A percentile compares a stretch with the other conserved stretches of the same genome.
Evolutionary conservation across 2,888 invertebrate genomes (phyloP).

Genomic region (Sthenelais limicola): DNA sequence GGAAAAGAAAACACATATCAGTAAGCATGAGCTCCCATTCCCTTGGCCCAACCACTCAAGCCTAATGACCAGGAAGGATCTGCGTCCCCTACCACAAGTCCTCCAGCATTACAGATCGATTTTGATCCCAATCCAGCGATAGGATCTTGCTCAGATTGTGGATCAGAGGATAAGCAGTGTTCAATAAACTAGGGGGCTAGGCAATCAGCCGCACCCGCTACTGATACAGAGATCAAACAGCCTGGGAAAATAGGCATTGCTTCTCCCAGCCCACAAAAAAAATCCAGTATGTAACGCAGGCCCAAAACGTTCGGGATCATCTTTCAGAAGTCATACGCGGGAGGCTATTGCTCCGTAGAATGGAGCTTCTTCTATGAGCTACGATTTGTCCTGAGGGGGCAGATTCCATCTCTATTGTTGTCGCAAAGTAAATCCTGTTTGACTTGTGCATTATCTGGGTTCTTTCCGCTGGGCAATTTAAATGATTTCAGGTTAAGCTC

Average conservation of each 20-base stretch:
- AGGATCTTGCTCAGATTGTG: slow-evolving; percentile 25
- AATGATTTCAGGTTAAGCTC: too few relatives aligned
- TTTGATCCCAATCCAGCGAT: slow-evolving; percentile 13
- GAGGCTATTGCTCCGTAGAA: too few relatives aligned
- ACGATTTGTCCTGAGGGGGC: too few relatives aligned
- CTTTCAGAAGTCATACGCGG: too few relatives aligned
- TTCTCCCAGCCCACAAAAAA: too few relatives aligned
- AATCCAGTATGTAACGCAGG: too few relatives aligned
- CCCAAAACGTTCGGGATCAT: too few relatives aligned
- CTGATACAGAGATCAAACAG: slow-evolving; percentile 36
- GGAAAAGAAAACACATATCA: background rate
- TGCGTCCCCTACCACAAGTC: background rate
- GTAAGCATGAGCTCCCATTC: slow-evolving; percentile 31
- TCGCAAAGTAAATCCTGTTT: too few relatives aligned
- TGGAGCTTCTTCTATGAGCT: too few relatives aligned
- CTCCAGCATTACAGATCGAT: slow-evolving; percentile 20
- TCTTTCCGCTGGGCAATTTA: too few relatives aligned
- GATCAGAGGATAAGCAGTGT: slow-evolving; percentile 23
- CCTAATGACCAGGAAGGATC: slow-evolving; percentile 11
- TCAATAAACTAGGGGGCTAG: slow-evolving; percentile 17
- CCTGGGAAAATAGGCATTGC: slow-evolving; percentile 23
- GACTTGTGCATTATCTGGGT: too few relatives aligned
- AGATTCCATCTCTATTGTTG: too few relatives aligned
- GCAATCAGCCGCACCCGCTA: slow-evolving; percentile 20
- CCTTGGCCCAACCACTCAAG: slow-evolving; percentile 1